phyloP scores from a whole-genome alignment of 2,113 vertebrate species.

The Amblyornis subalaris region DNA sequence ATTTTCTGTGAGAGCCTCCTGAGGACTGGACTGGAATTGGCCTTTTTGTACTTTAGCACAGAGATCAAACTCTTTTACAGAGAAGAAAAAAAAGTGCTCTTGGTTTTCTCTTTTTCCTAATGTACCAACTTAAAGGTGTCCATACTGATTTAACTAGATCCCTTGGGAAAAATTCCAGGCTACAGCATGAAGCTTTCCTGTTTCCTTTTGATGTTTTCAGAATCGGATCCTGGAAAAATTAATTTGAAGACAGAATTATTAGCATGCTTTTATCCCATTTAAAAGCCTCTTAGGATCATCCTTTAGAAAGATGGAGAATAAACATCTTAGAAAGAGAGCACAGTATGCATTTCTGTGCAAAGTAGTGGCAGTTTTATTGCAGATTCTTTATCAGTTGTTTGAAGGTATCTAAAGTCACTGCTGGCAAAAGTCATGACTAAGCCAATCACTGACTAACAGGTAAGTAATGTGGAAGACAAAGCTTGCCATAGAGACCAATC shows the following conservation, averaged over 20 bases:
- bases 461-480: neutral
- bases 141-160: neutral
- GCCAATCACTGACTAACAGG: neutral
- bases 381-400: neutral
- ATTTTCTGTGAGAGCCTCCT: neutral
- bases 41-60: neutral
- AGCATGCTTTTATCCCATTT: neutral
- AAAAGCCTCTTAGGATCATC: neutral
- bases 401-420: neutral
- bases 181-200: neutral
- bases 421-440: neutral
- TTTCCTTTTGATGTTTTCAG: neutral
- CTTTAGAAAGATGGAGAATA: neutral
- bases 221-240: neutral
- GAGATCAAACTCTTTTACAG: neutral
- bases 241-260: neutral
- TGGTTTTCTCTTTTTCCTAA: neutral
- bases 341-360: neutral
- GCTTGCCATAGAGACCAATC: neutral
- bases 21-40: neutral
- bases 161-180: neutral
- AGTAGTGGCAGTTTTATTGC: neutral
- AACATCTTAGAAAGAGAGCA: neutral
- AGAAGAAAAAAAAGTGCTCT: neutral
- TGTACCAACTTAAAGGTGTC: neutral